phyloP scores from a whole-genome alignment of 2,113 vertebrate genomes.

The Galeopterus variegatus region DNA sequence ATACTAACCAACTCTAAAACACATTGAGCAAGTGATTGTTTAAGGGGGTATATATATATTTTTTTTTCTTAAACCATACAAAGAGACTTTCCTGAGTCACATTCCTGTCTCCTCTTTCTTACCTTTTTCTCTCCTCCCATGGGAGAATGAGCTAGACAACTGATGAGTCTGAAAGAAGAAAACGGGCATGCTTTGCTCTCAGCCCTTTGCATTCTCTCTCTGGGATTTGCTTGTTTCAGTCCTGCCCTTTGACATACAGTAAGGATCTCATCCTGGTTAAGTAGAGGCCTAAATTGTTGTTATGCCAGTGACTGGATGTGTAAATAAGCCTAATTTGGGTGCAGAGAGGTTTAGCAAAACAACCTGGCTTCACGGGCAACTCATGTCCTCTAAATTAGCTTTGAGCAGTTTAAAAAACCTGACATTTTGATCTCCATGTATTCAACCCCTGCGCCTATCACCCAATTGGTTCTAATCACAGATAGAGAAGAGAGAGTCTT shows the following conservation, averaged over 20 bases:
- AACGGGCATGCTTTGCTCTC: no score
- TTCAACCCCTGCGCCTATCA: background rate
- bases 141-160: background rate
- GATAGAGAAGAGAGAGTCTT: background rate
- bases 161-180: background rate
- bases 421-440: background rate
- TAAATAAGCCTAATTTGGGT: background rate
- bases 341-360: background rate
- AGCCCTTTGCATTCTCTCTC: background rate
- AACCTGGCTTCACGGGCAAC: background rate
- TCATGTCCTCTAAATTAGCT: background rate
- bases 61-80: background rate
- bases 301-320: background rate
- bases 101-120: background rate
- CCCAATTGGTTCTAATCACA: background rate
- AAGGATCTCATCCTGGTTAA: background rate
- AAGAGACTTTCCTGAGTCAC: background rate
- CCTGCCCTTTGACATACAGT: background rate
- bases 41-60: background rate
- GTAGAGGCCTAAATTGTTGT: background rate
- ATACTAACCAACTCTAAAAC: background rate
- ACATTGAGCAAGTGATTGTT: background rate
- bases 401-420: background rate
- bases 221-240: background rate
- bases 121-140: background rate